phyloP scores from a whole-genome alignment of 2,113 vertebrate genomes.

The Mungos mungo region DNA sequence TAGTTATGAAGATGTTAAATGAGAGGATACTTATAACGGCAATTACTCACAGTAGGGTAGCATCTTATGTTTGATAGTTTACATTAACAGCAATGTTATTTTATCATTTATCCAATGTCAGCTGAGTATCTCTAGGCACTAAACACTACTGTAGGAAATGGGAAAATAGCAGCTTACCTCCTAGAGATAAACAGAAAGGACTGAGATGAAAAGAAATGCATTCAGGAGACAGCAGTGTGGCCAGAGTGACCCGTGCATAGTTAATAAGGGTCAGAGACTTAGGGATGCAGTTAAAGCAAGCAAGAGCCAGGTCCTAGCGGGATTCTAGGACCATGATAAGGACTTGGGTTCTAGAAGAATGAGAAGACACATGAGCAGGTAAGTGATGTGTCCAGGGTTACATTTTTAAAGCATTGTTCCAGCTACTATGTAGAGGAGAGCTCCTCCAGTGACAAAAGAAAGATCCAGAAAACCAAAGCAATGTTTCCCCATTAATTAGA shows the following conservation, averaged over 20 bases:
- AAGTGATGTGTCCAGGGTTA: fast-evolving
- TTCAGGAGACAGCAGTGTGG: background rate
- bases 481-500: background rate
- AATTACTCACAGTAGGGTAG: background rate
- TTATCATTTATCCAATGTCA: background rate
- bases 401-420: background rate
- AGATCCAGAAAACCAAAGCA: background rate
- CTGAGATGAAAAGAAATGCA: background rate
- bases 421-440: background rate
- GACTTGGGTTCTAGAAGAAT: background rate
- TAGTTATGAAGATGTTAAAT: background rate
- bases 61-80: background rate
- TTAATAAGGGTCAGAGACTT: background rate
- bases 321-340: fast-evolving
- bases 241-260: fast-evolving
- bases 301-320: background rate
- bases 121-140: background rate
- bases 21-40: background rate
- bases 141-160: fast-evolving
- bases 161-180: background rate
- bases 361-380: fast-evolving
- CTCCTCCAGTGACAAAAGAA: background rate
- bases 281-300: background rate
- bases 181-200: background rate
- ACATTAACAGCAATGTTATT: background rate